Evolutionary conservation across 2,113 vertebrate genomes (phyloP), one percentile per base, ranked within the genome.

Genomic region (Grallaria varia): DNA sequence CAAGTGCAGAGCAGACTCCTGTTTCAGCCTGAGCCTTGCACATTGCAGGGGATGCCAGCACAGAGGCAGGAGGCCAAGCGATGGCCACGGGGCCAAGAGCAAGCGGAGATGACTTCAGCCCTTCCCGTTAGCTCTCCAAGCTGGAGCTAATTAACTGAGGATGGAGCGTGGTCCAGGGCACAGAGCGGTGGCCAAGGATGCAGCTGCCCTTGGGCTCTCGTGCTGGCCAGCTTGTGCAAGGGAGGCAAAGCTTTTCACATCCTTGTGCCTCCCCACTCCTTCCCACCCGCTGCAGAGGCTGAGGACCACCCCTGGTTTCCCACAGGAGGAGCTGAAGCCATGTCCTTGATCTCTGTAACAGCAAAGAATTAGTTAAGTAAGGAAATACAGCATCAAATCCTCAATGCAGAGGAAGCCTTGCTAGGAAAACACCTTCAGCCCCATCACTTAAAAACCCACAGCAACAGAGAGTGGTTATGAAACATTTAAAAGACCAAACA

Each of bases 401-500:
- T n/a, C 37, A 59, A 14, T 2, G 9, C 3, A 91, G 23, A n/a
- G 50, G 44, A 77, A 85, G 20, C 27, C 5, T 39, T 25, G 8
- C 19, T 49, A 55, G 64, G 20, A 62, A 72, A 77, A 66, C 27
- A 82, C 77, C 45, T 64, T 60, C 68, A 87, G 39, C 44, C 39
- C 63, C 42, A 62, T 56, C 66, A 45, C 39, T 83, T 49, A 24
- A 62, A 85, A 60, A 21, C 21, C 31, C 72, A 37, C n/a, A 53
- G 35, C 30, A 66, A 40, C 2, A 86, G 25, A 45, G 55, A 81
- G 66, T 3, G 0, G 30, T 63, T 86, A 27, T 23, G 55, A 87
- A 95, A 78, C 47, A 52, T 47, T 95, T 93, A 91, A 52, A 92
- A 88, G 68, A 63, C 37, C 73, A 87, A 82, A 86, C 49, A 80